Conservation (phyloP, 2,113 vertebrate genomes). For the Varanus salvator region DNA sequence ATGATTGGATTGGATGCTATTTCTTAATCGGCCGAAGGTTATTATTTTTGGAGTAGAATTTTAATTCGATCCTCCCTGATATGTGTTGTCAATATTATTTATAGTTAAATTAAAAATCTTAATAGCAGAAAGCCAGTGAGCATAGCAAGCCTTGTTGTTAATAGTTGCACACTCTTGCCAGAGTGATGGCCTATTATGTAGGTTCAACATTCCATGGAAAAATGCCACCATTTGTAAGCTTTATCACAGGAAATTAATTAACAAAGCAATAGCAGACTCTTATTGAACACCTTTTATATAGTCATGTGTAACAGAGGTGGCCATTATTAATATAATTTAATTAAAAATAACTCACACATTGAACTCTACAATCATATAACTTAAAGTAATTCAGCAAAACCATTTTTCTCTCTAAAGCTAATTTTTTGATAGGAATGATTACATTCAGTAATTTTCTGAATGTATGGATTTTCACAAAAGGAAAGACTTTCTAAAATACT, state of each 20-base stretch:
- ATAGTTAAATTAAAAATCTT: slow-evolving; percentile 60
- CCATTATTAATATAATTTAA: slow-evolving; percentile 52
- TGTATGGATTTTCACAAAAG: not conserved
- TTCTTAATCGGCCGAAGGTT: slow-evolving; percentile 36
- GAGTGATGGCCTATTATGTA: slow-evolving; percentile 49
- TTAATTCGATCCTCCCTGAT: slow-evolving; percentile 42
- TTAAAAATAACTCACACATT: slow-evolving; percentile 40
- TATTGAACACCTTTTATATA: slow-evolving; percentile 49
- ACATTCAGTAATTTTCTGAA: slow-evolving; percentile 4
- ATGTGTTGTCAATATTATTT: slow-evolving; percentile 60
- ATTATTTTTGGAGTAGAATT: slow-evolving; percentile 41
- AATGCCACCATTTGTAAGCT: slow-evolving; percentile 53
- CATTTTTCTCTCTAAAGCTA: slow-evolving; percentile 20
- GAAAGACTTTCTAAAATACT: not conserved
- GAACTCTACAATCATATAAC: slow-evolving; percentile 9
- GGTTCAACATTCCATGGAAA: slow-evolving; percentile 44
- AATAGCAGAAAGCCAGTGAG: slow-evolving; percentile 56
- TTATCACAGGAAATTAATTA: slow-evolving; percentile 64
- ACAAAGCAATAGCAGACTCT: slow-evolving; percentile 39
- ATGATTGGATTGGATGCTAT: slow-evolving; percentile 34
- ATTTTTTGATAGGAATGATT: slow-evolving; percentile 4
- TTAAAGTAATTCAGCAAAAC: slow-evolving; percentile 37
- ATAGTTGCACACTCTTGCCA: slow-evolving; percentile 28
- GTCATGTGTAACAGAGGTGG: slow-evolving; percentile 31
- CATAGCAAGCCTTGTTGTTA: slow-evolving; percentile 56